Base-by-base conservation (phyloP, 2,797 vertebrate genomes). In the Lates japonicus region DNA sequence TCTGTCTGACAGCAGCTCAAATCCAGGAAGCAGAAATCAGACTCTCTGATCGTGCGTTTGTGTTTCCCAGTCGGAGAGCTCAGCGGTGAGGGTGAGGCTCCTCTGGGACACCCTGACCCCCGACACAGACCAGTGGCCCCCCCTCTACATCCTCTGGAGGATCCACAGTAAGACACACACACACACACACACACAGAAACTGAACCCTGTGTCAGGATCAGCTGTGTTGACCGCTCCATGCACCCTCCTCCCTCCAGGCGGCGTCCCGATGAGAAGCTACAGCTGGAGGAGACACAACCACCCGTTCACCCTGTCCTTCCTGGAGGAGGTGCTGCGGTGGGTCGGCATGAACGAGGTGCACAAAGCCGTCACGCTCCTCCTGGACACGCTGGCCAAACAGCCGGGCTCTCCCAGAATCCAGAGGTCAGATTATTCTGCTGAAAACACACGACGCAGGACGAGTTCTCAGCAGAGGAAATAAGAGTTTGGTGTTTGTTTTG, bases 341-440 rank as follows among this genome's bases (percentile, higher is more conserved):
- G 95, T 98, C 0, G 97, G 98, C 71, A 95, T 98, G 93, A 96
- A 95, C 5, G 97, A 99, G 91, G 96, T 99, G 4, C 97, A 99
- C 93, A 99, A 97, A 70, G 98, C 97, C 7, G 90, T 98, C 48
- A 93, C 92, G 0, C 95, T 98, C 69, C 94, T 98, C 83, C 90
- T 98, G 86, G 96, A 97, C 12, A 96, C 96, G 0, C 82, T 96
- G 20, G 91, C 88, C 10, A 93, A 93, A 0, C 96, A 96, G 55
- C 90, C 93, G 0, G 91, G 88, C 1, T 61, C 88, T 0, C 84
- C 93, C 1, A 61, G 84, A 48, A 90, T 92, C 10, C 96, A 96
- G 85, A 96, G 96, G 96, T 96, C 37, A 44, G 48, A 29, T 29
- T 29, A 29, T 2, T 29, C 25, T 29, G 25, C 25, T 29, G 25